These are phyloP conservation scores for Rousettus leschenaultii DNA, from an alignment of 2,113 vertebrate genomes.

Conservation along the genomic window DNA sequence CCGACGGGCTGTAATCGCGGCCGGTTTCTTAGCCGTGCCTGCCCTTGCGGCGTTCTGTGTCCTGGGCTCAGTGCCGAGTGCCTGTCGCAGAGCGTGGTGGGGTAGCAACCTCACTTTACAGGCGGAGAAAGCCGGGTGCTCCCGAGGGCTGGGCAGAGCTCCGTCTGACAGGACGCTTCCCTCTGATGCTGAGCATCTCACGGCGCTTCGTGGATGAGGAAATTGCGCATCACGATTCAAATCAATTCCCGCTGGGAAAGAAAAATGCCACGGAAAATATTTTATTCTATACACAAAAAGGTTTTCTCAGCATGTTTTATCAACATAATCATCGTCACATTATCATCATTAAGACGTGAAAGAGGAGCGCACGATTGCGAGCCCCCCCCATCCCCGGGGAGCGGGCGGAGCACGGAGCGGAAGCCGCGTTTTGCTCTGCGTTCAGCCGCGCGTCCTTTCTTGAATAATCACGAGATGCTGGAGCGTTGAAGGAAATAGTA, in stretches of 20 bases:
- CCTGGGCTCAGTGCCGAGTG: neutral
- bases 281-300: conserved; percentile 39
- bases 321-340: conserved; percentile 57
- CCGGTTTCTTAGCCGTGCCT: neutral
- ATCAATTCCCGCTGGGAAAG: neutral
- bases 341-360: conserved; percentile 45
- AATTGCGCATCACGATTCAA: neutral
- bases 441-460: neutral
- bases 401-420: neutral
- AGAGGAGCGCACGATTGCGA: neutral
- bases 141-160: neutral
- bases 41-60: neutral
- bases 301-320: conserved; percentile 39
- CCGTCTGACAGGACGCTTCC: neutral
- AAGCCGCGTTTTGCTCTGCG: neutral
- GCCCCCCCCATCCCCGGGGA: neutral
- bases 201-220: neutral
- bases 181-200: neutral
- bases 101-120: neutral
- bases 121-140: neutral
- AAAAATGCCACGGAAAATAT: conserved; percentile 21
- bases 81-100: fast-evolving
- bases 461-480: neutral
- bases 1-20: fast-evolving
- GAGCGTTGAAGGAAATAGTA: neutral